phyloP scores from a whole-genome alignment of 2,888 invertebrate genomes.

The Diaperis boleti region DNA sequence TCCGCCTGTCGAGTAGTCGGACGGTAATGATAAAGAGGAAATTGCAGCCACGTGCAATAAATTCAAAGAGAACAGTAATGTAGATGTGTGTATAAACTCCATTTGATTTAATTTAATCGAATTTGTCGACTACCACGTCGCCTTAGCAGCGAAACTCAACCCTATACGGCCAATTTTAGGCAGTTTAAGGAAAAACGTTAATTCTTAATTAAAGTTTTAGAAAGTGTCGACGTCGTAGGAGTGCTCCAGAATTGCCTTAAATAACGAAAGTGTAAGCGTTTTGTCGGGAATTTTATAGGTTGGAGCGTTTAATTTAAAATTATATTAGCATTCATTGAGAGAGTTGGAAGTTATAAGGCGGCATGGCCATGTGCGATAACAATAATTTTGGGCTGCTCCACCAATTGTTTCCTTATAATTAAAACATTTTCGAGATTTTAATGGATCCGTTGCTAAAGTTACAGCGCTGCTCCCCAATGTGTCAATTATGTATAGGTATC shows the following conservation, averaged over 20 bases:
- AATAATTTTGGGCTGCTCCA: slow-evolving; percentile 34
- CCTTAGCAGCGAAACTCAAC: slow-evolving; percentile 16
- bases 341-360: slow-evolving; percentile 46
- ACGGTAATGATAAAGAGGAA: slow-evolving; percentile 7
- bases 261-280: slow-evolving; percentile 52
- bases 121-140: slow-evolving; percentile 8
- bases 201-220: slow-evolving; percentile 53
- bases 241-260: slow-evolving; percentile 48
- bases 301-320: slow-evolving; percentile 50
- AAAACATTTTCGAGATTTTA: slow-evolving; percentile 36
- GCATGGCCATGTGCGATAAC: slow-evolving; percentile 46
- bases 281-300: slow-evolving; percentile 48
- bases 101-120: slow-evolving; percentile 35
- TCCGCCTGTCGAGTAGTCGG: background rate
- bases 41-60: slow-evolving; percentile 10
- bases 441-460: slow-evolving; percentile 21
- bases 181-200: slow-evolving; percentile 47
- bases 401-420: slow-evolving; percentile 41
- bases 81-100: slow-evolving; percentile 8
- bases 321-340: slow-evolving; percentile 51
- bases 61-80: slow-evolving; percentile 1
- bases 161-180: slow-evolving; percentile 35
- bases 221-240: slow-evolving; percentile 51
- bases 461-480: slow-evolving; percentile 6
- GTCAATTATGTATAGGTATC: background rate